Evolutionary conservation across 2,113 vertebrate species (phyloP), one percentile per base, ranked within the genome.

Genomic region (Xerus inauris): DNA sequence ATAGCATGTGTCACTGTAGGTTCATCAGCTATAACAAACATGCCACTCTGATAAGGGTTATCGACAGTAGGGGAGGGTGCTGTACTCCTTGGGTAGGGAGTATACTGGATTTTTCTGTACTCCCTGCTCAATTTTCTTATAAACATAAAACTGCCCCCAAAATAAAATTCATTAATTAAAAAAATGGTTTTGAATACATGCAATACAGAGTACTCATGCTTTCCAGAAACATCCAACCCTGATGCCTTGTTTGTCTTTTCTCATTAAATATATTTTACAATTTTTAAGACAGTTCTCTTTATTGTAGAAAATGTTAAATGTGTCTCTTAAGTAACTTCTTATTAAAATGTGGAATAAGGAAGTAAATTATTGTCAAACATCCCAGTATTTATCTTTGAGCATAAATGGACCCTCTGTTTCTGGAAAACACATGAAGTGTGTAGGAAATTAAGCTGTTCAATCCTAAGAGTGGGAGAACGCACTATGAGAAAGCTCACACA

Each of bases 21-120:
- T 17, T 30, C 57, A 28, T 35, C 28, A 38, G 0, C 3, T 10
- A 7, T 40, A 20, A 40, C 62, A 54, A 32, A 77, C 16, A 42
- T 30, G 0, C 17, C 51, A 62, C 16, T 40, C 35, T 28, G 49
- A 10, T 8, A 30, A 12, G 38, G 5, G 17, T 32, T 49, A 13
- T 17, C 32, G 49, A 42, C 38, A 19, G 24, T 20, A 4, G 67
- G 17, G 32, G 42, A n/a, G 22, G n/a, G 47, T 20, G 9, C 5
- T 8, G 3, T 12, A 0, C 26, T 1, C 13, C 8, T 64, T 9
- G 49, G 6, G 24, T 10, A 17, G 17, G 49, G 26, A 2, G 6
- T 12, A 40, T 17, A 1, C 17, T 40, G n/a, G 69, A 40, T 40
- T 22, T 40, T 11, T n/a, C 47, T 30, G 64, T 26, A 38, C 45